Base-by-base conservation (phyloP, 2,888 invertebrate species). In the Acronicta psi region DNA sequence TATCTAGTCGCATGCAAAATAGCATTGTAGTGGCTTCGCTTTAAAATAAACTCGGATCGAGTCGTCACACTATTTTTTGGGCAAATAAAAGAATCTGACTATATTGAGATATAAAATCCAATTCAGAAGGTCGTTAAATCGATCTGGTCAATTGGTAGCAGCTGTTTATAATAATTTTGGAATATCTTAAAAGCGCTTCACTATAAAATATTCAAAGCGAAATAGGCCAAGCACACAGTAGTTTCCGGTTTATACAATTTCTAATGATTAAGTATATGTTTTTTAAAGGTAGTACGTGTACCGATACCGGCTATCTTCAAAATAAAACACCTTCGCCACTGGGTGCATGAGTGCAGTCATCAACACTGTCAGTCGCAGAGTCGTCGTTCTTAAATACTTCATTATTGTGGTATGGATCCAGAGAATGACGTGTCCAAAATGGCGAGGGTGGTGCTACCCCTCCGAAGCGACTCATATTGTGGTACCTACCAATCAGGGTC, bases 401-500 rank as follows among this genome's bases (percentile, higher is more conserved):
- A 59, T 58, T 36, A 29, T 29, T 8, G 38, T 54, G 54, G 29
- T 8, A 43, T 54, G 54, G 29, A 40, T 51, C 62, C 38, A 50
- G 42, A 59, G 60, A 60, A 59, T 59, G 68, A 66, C 65, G 68
- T 65, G 71, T 69, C 66, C 45, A 38, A 51, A 38, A 0, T 36
- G 43, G 47, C 34, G 62, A 67, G 76, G 73, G 71, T 65, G 75
- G 69, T 51, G 60, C 68, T 54, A 64, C 75, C 79, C 79, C 76
- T 59, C 47, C 49, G 64, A 49, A 53, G 56, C 53, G 54, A 65
- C 69, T 83, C 90, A 90, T 80, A 85, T 91, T 80, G 85, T 91
- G 91, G 85, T 80, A 77, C 83, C 73, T 72, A 81, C 84, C 84
- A 85, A 88, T 88, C 83, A 83, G 87, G 81, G 78, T 73, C 81